Evolutionary conservation across 2,888 invertebrate species (phyloP).

Genomic region (Dryadula phaetusa): DNA sequence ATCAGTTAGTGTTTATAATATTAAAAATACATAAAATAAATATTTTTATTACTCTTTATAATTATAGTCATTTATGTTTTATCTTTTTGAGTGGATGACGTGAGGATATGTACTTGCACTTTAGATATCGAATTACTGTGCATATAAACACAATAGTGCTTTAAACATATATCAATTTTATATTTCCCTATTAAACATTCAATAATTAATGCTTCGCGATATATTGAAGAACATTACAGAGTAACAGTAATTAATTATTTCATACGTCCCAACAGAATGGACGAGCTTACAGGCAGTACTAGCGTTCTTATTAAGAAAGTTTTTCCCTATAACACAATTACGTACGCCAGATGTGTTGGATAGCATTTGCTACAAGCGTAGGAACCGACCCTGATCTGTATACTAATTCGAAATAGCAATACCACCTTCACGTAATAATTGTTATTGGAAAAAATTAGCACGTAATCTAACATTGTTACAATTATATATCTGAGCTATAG

Average conservation of each 20-base stretch:
- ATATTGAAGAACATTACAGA: background rate
- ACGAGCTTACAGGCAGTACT: constrained; percentile 62
- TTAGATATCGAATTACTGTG: too few species aligned
- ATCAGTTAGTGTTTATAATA: background rate
- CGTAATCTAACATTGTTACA: background rate
- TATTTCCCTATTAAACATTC: background rate
- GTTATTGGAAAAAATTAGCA: background rate
- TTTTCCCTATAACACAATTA: constrained; percentile 82
- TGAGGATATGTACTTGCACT: background rate
- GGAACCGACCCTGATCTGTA: constrained; percentile 46
- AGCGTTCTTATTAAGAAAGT: constrained; percentile 81
- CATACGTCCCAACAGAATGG: constrained; percentile 60
- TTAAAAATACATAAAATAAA: background rate
- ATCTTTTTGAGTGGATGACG: background rate
- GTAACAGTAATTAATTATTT: constrained; percentile 56
- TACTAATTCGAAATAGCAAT: constrained; percentile 34
- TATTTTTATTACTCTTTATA: background rate
- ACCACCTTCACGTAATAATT: constrained; percentile 22
- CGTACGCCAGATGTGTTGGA: constrained; percentile 79
- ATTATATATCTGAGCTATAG: background rate
- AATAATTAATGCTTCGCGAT: background rate
- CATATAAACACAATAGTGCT: too few species aligned
- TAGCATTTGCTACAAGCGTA: constrained; percentile 66
- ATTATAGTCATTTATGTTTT: background rate
- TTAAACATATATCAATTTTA: too few species aligned